phyloP scores from a whole-genome alignment of 2,797 vertebrate species.

The Paramormyrops hopkinsi region DNA sequence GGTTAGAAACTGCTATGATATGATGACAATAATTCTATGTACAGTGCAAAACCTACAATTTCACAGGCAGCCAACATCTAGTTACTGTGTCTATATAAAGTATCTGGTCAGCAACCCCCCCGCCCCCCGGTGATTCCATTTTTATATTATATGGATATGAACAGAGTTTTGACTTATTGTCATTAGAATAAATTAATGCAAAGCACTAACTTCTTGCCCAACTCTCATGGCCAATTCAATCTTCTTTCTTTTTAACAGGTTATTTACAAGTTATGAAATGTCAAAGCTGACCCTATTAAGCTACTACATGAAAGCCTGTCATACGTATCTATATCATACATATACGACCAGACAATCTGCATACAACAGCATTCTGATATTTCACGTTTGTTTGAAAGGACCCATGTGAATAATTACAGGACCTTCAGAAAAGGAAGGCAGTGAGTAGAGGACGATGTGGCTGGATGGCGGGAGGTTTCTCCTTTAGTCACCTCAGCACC shows the following conservation, averaged over 20 bases:
- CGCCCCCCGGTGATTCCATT: neutral
- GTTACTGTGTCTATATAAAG: slow-evolving; percentile 4
- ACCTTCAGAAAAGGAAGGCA: neutral
- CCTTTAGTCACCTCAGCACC: neutral
- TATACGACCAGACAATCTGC: neutral
- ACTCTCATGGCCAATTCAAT: neutral
- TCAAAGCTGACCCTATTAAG: neutral
- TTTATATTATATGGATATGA: neutral
- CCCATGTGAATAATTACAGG: neutral
- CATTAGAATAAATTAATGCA: slow-evolving; percentile 39
- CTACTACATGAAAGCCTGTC: neutral
- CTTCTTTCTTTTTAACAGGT: neutral
- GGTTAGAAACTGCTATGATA: slow-evolving; percentile 27
- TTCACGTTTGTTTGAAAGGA: neutral
- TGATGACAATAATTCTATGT: slow-evolving; percentile 16
- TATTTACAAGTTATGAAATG: neutral
- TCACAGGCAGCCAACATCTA: neutral
- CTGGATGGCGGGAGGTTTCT: neutral
- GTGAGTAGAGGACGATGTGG: neutral
- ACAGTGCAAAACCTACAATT: slow-evolving; percentile 18
- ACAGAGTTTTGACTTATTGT: slow-evolving; percentile 28
- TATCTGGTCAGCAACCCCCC: neutral
- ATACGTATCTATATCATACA: neutral
- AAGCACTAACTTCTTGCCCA: neutral
- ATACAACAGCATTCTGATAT: neutral